Percentiles rank a stretch among this genome's conserved stretches.
phyloP scores from a whole-genome alignment of 2,888 invertebrate species.

The Sialis fuliginosa region DNA sequence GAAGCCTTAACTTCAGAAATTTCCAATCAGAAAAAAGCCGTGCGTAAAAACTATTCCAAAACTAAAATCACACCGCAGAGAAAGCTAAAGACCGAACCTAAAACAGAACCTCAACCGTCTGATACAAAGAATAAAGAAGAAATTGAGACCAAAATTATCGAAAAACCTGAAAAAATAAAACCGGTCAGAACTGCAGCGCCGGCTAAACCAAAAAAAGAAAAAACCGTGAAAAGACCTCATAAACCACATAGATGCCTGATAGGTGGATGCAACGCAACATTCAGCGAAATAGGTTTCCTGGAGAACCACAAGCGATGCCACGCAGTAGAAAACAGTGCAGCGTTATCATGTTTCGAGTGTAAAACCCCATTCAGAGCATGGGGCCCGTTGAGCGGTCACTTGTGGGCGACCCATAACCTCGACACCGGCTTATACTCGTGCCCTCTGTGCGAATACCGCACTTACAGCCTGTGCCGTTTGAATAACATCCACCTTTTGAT shows the following conservation, averaged over 20 bases:
- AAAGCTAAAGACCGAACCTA: no score
- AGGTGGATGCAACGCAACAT: slow-evolving; percentile 34
- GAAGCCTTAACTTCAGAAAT: no score
- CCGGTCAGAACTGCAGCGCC: slow-evolving; percentile 14
- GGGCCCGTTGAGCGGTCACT: slow-evolving; percentile 54
- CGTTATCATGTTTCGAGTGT: slow-evolving; percentile 50
- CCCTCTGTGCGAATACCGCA: slow-evolving; percentile 55
- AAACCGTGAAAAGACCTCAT: background rate
- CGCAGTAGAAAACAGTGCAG: slow-evolving; percentile 11
- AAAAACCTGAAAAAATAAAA: slow-evolving; percentile 19
- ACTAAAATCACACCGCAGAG: no score
- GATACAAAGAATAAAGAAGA: background rate
- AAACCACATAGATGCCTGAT: slow-evolving; percentile 29
- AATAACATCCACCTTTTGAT: slow-evolving; percentile 58
- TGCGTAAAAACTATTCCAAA: no score
- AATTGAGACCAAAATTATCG: slow-evolving; percentile 25
- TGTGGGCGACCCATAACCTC: slow-evolving; percentile 60
- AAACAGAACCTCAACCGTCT: background rate
- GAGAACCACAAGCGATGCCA: slow-evolving; percentile 49
- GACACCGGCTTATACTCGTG: slow-evolving; percentile 69
- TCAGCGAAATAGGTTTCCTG: slow-evolving; percentile 38
- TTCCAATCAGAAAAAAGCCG: no score
- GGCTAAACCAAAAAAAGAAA: background rate
- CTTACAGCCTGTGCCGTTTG: slow-evolving; percentile 48
- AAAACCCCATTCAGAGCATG: slow-evolving; percentile 34